Base-by-base conservation (phyloP, 2,888 invertebrate species). In the Cistogaster globosa region DNA sequence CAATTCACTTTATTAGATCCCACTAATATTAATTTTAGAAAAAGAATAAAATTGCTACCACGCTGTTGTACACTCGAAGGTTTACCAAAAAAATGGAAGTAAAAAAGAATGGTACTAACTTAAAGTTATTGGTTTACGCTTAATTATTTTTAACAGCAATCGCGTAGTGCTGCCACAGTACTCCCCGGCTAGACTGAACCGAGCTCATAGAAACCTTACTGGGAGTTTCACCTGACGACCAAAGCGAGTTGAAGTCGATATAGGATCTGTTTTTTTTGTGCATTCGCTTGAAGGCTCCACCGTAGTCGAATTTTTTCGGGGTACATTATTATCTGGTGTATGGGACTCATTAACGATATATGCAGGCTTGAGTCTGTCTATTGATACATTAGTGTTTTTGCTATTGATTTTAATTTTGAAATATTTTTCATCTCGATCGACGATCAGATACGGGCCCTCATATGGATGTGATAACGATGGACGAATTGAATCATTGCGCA, bases 401-500 rank as follows among this genome's bases (percentile, higher is more conserved):
- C 26, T 16, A 4, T 32, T 55, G 1, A 67, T 9, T 45, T 42
- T 26, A 22, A 68, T 74, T 45, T 67, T 53, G 7, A 32, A 62
- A 14, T 4, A 20, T 26, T 69, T 63, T 5, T 69, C 55, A 7
- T 7, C 5, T 45, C 3, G 6, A 26, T 26, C 2, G 1, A 26
- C 26, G 26, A 60, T 22, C 0, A 20, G 36, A n/a, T 62, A 79
- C 3, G 78, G 69, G 0, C 55, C 26, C 0, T 80, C 48, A 11
- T 65, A 72, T n/a, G 42, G 71, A 26, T 26, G 53, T 20, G n/a
- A 62, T 8, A 32, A 32, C 0, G 32, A 32, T 8, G 32, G 32
- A 7, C 32, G 1, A 32, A 32, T 32, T 18, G 55, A 62, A 62
- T 62, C 62, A 26, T 78, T 78, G 2, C 58, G 62, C 4, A 78